Conservation (phyloP, 1,140 invertebrate species). For the Drosophila ohnishii region DNA sequence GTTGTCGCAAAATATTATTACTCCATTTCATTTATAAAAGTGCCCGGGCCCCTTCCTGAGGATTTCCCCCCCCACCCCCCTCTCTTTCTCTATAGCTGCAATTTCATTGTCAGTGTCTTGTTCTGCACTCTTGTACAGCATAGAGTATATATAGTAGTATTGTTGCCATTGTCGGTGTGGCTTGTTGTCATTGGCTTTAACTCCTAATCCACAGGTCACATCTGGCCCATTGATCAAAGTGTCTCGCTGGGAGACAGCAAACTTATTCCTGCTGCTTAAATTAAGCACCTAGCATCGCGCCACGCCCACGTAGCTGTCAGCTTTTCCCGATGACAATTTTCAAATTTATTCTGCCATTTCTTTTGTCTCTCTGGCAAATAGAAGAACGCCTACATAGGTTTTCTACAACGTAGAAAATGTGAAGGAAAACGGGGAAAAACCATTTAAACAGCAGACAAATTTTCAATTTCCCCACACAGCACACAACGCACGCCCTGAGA, state of each 20-base stretch:
- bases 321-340: slow-evolving; percentile 49
- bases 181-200: slow-evolving; percentile 53
- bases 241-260: slow-evolving; percentile 47
- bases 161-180: slow-evolving; percentile 36
- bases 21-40: slow-evolving; percentile 82
- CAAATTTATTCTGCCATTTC: slow-evolving; percentile 59
- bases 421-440: slow-evolving; percentile 23
- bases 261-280: slow-evolving; percentile 44
- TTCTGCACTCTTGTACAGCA: slow-evolving; percentile 6
- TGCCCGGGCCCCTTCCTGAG: slow-evolving; percentile 29
- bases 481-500: background rate
- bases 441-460: slow-evolving; percentile 51
- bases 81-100: slow-evolving; percentile 25
- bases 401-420: background rate
- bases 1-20: slow-evolving; percentile 81
- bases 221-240: slow-evolving; percentile 53
- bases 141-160: background rate
- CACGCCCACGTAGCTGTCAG: slow-evolving; percentile 42
- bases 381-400: slow-evolving; percentile 42
- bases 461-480: slow-evolving; percentile 46
- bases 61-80: background rate
- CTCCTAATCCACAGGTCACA: slow-evolving; percentile 54
- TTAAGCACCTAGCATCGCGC: slow-evolving; percentile 41
- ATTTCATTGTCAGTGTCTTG: slow-evolving; percentile 77
- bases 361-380: slow-evolving; percentile 38